Base-by-base conservation (phyloP, 2,888 invertebrate genomes). In the Spisula solida region DNA sequence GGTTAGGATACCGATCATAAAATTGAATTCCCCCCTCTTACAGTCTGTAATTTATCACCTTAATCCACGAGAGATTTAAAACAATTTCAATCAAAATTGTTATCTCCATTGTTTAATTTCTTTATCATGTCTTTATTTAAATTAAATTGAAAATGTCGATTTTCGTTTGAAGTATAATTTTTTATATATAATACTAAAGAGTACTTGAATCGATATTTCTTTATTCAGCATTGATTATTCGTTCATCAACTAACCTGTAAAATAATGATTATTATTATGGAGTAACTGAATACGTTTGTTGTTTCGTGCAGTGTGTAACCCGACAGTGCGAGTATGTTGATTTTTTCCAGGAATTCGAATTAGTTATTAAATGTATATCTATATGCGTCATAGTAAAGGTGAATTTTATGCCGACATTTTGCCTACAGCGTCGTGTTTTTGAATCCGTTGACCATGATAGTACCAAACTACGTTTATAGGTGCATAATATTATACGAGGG, bases 81-180 rank as follows among this genome's bases (percentile, higher is more conserved):
- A 66, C 60, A 66, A 66, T 75, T 75, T 75, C 75, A 75, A 75
- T 34, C 31, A 31, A 31, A 75, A 14, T 31, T 75, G 18, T 34
- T 75, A 75, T 75, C 75, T 75, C 34, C 31, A 31, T 75, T 75
- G 75, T 75, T 75, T 75, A 75, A 34, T 75, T 75, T 75, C n/a
- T 34, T 75, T 75, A 75, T 75, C 75, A 31, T 34, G 75, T 75
- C 75, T 75, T 12, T 25, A 31, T 16, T 75, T 75, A 75, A 75
- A 31, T 75, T 31, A 18, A 75, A 75, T 75, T 75, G 75, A 34
- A 75, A 75, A 75, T 8, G 5, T 75, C 75, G 75, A 75, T 75
- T 34, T 60, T 75, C 75, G 18, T 5, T 16, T 18, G 75, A 31
- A 31, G 75, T 34, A 1, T 75, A 18, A 1, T 0, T 31, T 18